These are phyloP conservation scores for Agapetus fuscipes DNA, from an alignment of 2,888 invertebrate genomes.

Conservation along the genomic window DNA sequence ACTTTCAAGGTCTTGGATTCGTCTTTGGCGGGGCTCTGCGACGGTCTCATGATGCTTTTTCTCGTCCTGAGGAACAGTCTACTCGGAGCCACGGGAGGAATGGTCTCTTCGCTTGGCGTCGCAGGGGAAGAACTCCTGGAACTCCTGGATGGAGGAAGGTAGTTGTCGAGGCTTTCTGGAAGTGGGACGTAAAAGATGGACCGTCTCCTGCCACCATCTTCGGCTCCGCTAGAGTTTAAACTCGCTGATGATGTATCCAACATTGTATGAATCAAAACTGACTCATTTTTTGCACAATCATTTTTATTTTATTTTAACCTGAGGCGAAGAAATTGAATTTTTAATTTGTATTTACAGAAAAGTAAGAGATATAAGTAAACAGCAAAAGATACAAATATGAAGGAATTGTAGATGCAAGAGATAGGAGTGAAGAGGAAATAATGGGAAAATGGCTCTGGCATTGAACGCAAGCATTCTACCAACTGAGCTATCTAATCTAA, in stretches of 20 bases:
- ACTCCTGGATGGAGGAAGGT: conserved; percentile 43
- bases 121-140: conserved; percentile 44
- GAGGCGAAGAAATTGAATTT: too few species aligned
- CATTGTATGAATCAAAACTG: conserved; percentile 30
- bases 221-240: conserved; percentile 32
- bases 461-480: too few species aligned
- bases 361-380: too few species aligned
- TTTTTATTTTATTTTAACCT: too few species aligned
- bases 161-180: conserved; percentile 50
- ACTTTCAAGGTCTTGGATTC: conserved; percentile 15
- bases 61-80: conserved; percentile 19
- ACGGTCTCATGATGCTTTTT: conserved; percentile 17
- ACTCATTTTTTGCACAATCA: too few species aligned
- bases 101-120: conserved; percentile 24
- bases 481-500: too few species aligned
- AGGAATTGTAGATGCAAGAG: too few species aligned
- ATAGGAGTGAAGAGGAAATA: too few species aligned
- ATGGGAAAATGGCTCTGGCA: too few species aligned
- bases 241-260: conserved; percentile 28
- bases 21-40: conserved; percentile 13
- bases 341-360: too few species aligned
- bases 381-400: too few species aligned
- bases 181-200: conserved; percentile 70
- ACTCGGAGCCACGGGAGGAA: conserved; percentile 16
- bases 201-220: conserved; percentile 50